Conservation (phyloP, 2,888 invertebrate genomes). For the Amblyjoppa proteus region DNA sequence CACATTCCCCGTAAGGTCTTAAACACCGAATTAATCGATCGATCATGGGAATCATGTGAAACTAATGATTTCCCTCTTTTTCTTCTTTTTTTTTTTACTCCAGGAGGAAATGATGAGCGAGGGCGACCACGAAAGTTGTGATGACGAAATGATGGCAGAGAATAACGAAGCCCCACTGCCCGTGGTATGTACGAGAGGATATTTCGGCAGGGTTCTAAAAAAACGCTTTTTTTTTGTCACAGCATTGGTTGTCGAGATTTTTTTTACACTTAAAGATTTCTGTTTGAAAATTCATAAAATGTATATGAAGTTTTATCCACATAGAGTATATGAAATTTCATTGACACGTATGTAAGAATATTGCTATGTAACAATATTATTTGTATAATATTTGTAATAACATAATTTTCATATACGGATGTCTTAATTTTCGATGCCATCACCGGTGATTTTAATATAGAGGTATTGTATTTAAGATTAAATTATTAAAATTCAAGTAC, state of each 20-base stretch:
- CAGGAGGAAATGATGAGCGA: slow-evolving; percentile 84
- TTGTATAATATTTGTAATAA: too few species aligned
- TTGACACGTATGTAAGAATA: too few species aligned
- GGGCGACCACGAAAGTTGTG: slow-evolving; percentile 84
- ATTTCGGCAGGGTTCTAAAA: not conserved
- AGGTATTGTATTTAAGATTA: too few species aligned
- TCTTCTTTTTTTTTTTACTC: slow-evolving; percentile 34
- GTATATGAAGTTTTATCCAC: too few species aligned
- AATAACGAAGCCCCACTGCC: slow-evolving; percentile 82
- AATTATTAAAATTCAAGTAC: too few species aligned
- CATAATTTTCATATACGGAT: too few species aligned
- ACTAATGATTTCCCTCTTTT: not conserved
- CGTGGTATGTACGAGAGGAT: slow-evolving; percentile 76
- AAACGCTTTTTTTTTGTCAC: not conserved
- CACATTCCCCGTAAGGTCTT: slow-evolving; percentile 55
- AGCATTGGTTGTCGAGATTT: not conserved
- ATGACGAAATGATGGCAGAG: slow-evolving; percentile 83
- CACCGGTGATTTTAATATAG: too few species aligned
- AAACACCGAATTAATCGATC: not conserved
- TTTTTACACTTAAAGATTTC: not conserved
- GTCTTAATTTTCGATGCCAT: too few species aligned
- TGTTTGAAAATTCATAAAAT: too few species aligned
- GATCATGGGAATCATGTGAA: not conserved
- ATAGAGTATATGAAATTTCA: too few species aligned
- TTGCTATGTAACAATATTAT: too few species aligned